Conservation (phyloP, 2,888 invertebrate genomes). For the Stenoptilia bipunctidactyla region DNA sequence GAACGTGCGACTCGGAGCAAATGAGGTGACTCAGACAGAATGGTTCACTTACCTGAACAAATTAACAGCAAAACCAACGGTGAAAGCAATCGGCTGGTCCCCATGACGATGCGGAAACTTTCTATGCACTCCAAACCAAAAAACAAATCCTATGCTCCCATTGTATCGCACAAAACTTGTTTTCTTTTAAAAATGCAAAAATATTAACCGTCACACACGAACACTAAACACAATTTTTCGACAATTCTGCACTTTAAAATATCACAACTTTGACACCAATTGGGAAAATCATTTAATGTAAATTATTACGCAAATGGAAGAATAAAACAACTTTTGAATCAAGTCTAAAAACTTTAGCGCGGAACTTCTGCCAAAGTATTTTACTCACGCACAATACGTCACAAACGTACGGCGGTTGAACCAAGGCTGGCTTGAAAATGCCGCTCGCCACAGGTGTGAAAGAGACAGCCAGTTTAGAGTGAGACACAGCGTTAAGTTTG, state of each 20-base stretch:
- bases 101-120: conserved; percentile 48
- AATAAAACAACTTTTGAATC: too few relatives aligned
- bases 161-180: conserved; percentile 12
- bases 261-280: conserved; percentile 21
- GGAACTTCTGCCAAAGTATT: conserved; percentile 29
- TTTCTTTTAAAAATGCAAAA: not conserved
- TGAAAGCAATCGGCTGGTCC: conserved; percentile 56
- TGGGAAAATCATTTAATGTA: too few relatives aligned
- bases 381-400: conserved; percentile 24
- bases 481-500: not conserved
- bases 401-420: conserved; percentile 46
- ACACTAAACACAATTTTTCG: conserved; percentile 24
- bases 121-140: conserved; percentile 33
- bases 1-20: conserved; percentile 9
- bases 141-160: conserved; percentile 47
- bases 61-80: conserved; percentile 57
- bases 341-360: conserved; percentile 41
- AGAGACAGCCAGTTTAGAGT: conserved; percentile 21
- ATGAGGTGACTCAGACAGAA: conserved; percentile 44
- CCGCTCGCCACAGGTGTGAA: conserved; percentile 25
- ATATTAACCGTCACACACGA: conserved; percentile 34
- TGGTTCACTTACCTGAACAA: conserved; percentile 61
- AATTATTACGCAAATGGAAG: too few relatives aligned
- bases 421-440: conserved; percentile 45
- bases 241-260: conserved; percentile 24